Evolutionary conservation across 2,797 vertebrate genomes (phyloP), one percentile per base, ranked within the genome.

Genomic region (Darevskia nairensis): DNA sequence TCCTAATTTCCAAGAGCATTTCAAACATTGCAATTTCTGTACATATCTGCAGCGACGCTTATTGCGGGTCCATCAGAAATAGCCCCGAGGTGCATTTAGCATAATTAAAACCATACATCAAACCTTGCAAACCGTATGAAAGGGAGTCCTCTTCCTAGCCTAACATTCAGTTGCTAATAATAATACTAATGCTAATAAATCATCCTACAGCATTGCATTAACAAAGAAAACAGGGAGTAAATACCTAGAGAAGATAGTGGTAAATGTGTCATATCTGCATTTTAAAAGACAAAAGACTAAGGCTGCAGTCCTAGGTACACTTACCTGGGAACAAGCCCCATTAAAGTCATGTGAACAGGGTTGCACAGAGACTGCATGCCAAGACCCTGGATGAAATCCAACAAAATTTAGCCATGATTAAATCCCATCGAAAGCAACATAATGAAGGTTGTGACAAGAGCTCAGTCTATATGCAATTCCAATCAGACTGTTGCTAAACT

Each of bases 31-130:
- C 39, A 0, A 55, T 86, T 89, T 7, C 39, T 64, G 27, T 41
- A 39, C 46, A 39, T 79, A 59, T 84, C 82, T 89, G 8, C 4
- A 86, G 11, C 46, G 25, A 80, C 69, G 50, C 82, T 90, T 89
- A 75, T 85, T 92, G 87, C 23, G 61, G 87, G 89, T 84, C 3
- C 4, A 55, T 72, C 82, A 8, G 50, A 41, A 90, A 90, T 71
- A 81, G 25, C 2, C 11, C 82, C 64, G 32, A 44, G 80, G 64
- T 35, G 9, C 35, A 87, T 44, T 66, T 86, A 82, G 75, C 59
- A 32, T 80, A 90, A 92, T 87, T 92, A 92, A 93, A 93, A 79
- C 55, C 46, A 87, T 85, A 1, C 21, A 90, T 82, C 79, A 90
- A 79, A 90, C 88, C 69, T 46, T 2, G 64, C 82, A 82, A 89